phyloP scores from a whole-genome alignment of 2,888 invertebrate species.

The Calameuta pallipes region DNA sequence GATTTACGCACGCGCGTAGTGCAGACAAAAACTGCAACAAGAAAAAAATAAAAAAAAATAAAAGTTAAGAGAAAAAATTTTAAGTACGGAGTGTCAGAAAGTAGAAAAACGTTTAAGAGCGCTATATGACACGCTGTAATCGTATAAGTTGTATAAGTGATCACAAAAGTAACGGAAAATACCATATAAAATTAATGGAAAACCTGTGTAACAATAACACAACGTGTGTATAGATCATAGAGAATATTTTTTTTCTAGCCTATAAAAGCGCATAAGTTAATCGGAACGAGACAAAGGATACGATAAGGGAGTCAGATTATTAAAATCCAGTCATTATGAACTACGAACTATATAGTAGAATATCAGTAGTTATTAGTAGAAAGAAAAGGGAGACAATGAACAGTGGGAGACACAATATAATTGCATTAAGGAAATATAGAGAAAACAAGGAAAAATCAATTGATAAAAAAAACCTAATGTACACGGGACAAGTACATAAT shows the following conservation, averaged over 20 bases:
- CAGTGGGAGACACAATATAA: background rate
- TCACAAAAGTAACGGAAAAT: background rate
- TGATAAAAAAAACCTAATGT: background rate
- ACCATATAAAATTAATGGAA: background rate
- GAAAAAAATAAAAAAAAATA: slow-evolving; percentile 1
- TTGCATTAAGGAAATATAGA: background rate
- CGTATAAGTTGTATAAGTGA: background rate
- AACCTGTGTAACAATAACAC: slow-evolving; percentile 23
- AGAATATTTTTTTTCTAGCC: slow-evolving; percentile 31
- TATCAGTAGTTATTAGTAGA: slow-evolving; percentile 38
- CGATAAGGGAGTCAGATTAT: background rate
- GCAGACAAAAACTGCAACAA: slow-evolving; percentile 2
- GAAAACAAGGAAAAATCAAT: background rate
- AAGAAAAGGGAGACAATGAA: slow-evolving; percentile 1
- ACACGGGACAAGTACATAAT: background rate
- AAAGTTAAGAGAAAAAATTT: slow-evolving; percentile 3
- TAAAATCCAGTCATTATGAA: slow-evolving; percentile 24
- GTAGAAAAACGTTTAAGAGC: background rate
- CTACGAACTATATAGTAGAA: slow-evolving; percentile 29
- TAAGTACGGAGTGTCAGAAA: slow-evolving; percentile 7
- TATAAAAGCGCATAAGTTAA: slow-evolving; percentile 21
- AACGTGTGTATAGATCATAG: slow-evolving; percentile 29
- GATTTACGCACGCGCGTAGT: background rate
- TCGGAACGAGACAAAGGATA: slow-evolving; percentile 4
- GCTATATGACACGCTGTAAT: too few relatives aligned